Conservation (phyloP, 2,797 vertebrate species). For the Acipenser oxyrinchus region DNA sequence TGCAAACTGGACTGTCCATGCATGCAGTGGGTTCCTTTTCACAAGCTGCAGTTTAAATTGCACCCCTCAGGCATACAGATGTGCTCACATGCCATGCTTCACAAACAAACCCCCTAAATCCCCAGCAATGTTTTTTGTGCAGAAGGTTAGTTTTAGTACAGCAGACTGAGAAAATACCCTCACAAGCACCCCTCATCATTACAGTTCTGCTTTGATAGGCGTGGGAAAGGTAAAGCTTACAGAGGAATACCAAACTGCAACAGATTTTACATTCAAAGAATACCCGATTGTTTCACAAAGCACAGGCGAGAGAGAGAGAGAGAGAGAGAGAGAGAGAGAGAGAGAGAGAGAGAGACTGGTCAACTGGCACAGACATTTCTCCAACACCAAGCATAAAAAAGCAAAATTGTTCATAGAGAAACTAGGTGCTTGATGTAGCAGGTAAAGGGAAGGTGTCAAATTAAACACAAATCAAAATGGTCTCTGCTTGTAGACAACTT, state of each 20-base stretch:
- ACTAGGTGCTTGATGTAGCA: too few relatives aligned
- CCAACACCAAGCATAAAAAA: slow-evolving; percentile 7
- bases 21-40: too few relatives aligned
- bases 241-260: slow-evolving; percentile 40
- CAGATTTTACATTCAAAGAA: neutral
- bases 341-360: slow-evolving; percentile 34
- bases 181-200: slow-evolving; percentile 40
- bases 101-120: too few relatives aligned
- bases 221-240: slow-evolving; percentile 69
- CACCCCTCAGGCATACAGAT: too few relatives aligned
- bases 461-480: too few relatives aligned
- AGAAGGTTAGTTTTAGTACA: slow-evolving; percentile 7
- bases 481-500: too few relatives aligned
- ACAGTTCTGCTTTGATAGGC: slow-evolving; percentile 57
- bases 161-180: slow-evolving; percentile 40
- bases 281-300: slow-evolving; percentile 14
- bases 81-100: too few relatives aligned
- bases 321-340: slow-evolving; percentile 36
- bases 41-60: too few relatives aligned
- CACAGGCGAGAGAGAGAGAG: slow-evolving; percentile 16
- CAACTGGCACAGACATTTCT: slow-evolving; percentile 34
- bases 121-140: too few relatives aligned
- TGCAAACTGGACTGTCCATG: too few relatives aligned
- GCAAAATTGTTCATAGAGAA: too few relatives aligned
- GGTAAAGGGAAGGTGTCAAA: too few relatives aligned